These are phyloP conservation scores for Apteryx owenii DNA, from an alignment of 2,113 vertebrate genomes.

Conservation along the genomic window DNA sequence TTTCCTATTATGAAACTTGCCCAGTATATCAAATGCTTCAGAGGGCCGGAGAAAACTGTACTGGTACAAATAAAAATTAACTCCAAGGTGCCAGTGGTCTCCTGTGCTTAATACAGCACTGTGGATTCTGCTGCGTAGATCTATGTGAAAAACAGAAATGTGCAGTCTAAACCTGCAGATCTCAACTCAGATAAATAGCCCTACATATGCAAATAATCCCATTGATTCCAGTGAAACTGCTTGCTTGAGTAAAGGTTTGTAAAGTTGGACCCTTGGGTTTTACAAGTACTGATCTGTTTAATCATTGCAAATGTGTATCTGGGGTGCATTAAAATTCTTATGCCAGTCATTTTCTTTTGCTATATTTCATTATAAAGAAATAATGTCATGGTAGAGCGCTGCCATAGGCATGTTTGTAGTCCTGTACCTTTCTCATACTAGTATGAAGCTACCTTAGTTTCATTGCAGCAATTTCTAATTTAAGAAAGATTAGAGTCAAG, in stretches of 20 bases:
- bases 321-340: constrained; percentile 49
- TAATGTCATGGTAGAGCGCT: not conserved
- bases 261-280: constrained; percentile 63
- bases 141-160: not conserved
- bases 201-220: constrained; percentile 43
- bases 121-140: not conserved
- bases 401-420: not conserved
- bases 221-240: constrained; percentile 40
- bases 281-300: constrained; percentile 39
- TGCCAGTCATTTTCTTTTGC: constrained; percentile 31
- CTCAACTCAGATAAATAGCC: constrained; percentile 5
- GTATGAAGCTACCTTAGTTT: not conserved
- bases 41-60: not conserved
- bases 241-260: constrained; percentile 43
- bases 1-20: constrained; percentile 5
- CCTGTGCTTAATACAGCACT: fast-evolving
- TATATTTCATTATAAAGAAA: constrained; percentile 49
- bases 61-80: constrained; percentile 33
- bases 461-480: not conserved
- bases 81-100: not conserved
- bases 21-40: constrained; percentile 60
- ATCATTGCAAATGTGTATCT: constrained; percentile 50
- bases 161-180: not conserved
- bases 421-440: not conserved
- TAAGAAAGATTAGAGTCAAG: not conserved